Conservation (phyloP, 2,888 invertebrate genomes). For the Drosophila nigritarsus region DNA sequence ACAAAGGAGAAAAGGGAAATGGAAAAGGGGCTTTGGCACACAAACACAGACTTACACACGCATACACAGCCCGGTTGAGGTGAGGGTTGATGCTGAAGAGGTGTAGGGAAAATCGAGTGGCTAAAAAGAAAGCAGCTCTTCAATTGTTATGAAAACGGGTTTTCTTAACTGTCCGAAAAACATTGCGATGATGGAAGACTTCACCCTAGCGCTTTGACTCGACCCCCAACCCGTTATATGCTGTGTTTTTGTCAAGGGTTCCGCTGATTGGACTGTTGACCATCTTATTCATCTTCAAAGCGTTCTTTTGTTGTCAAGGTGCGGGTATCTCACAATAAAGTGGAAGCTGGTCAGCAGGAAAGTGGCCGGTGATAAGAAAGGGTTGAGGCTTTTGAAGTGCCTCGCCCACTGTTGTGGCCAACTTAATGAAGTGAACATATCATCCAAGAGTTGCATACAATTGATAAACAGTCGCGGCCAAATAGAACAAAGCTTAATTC, state of each 20-base stretch:
- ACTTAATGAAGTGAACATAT: slow-evolving; percentile 76
- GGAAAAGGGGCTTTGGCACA: slow-evolving; percentile 1
- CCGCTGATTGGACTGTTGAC: slow-evolving; percentile 46
- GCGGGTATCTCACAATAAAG: slow-evolving; percentile 44
- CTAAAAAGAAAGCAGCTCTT: slow-evolving; percentile 29
- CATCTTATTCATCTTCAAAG: slow-evolving; percentile 32
- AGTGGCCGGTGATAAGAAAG: slow-evolving; percentile 34
- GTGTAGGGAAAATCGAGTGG: slow-evolving; percentile 21
- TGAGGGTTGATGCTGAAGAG: slow-evolving; percentile 12
- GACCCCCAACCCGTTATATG: not conserved
- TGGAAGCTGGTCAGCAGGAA: slow-evolving; percentile 45
- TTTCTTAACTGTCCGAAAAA: slow-evolving; percentile 56
- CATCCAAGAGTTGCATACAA: slow-evolving; percentile 46
- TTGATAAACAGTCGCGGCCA: slow-evolving; percentile 40
- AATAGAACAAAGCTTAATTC: slow-evolving; percentile 31
- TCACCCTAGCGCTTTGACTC: slow-evolving; percentile 2
- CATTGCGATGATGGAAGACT: slow-evolving; percentile 42
- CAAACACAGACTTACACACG: not conserved
- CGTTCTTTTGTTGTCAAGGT: slow-evolving; percentile 62
- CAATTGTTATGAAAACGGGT: slow-evolving; percentile 53
- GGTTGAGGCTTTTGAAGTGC: slow-evolving; percentile 58
- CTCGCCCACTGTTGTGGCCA: slow-evolving; percentile 51
- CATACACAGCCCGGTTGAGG: not conserved
- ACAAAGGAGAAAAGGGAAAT: slow-evolving; percentile 5
- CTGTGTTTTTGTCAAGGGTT: slow-evolving; percentile 40